Evolutionary conservation across 2,888 invertebrate species (phyloP), one percentile per base, ranked within the genome.

Genomic region (Acleris laterana): DNA sequence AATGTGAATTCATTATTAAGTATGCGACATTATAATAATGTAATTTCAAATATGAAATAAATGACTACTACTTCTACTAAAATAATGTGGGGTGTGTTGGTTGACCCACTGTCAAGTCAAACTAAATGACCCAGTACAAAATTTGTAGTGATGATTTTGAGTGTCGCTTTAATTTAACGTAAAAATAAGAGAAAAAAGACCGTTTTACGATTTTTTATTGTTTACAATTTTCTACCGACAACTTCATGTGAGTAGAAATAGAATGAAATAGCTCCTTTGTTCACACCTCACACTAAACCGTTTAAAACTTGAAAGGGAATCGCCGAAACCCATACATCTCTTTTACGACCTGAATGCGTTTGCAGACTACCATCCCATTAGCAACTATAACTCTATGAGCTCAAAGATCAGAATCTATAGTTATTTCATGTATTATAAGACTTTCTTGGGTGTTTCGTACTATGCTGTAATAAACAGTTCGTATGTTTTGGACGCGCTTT

Each of bases 311-410:
- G 52, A 52, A 66, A 66, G 61, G 55, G 50, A 50, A 60, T 56
- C 55, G n/a, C 5, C 51, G 16, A 57, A 48, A 46, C 25, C 56
- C 50, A 57, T 66, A 20, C 50, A 19, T 57, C 61, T 57, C 57
- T 49, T 65, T 65, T 22, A 65, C 65, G 65, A 61, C 55, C 46
- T 44, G 17, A 28, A 65, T 65, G 65, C 55, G 60, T 32, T 61
- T 28, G 50, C 4, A 22, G 16, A 50, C 19, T 19, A 4, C 42
- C n/a, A 50, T 55, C n/a, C 42, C 9, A 60, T 60, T 56, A 22
- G 28, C 19, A 44, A 5, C 19, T 42, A 17, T 57, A 16, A 22
- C 3, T 11, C 16, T 51, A 17, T 28, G 11, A 28, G 17, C 7
- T 16, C 32, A 60, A 44, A 32, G 61, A 32, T 56, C 28, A 60